Conservation (phyloP, 2,888 invertebrate genomes). For the Anorthoa munda region DNA sequence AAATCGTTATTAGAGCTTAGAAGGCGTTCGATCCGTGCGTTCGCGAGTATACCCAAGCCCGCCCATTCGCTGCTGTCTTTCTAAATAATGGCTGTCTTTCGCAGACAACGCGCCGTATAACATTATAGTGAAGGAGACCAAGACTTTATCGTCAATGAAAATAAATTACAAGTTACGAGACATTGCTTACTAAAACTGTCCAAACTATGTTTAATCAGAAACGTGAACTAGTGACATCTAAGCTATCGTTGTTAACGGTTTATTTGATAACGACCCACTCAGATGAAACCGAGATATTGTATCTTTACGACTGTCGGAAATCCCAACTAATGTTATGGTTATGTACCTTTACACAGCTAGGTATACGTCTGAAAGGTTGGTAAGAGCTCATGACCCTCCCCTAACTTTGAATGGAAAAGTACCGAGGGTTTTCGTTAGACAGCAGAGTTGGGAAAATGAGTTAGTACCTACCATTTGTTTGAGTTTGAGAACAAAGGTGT, state of each 20-base stretch:
- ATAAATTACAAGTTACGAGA: slow-evolving; percentile 40
- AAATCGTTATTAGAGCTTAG: slow-evolving; percentile 49
- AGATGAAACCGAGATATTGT: slow-evolving; percentile 48
- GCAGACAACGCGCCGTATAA: slow-evolving; percentile 48
- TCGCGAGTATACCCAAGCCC: slow-evolving; percentile 37
- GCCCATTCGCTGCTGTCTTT: slow-evolving; percentile 62
- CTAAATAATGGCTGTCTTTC: slow-evolving; percentile 58
- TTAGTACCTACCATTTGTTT: slow-evolving; percentile 49
- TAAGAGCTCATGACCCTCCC: slow-evolving; percentile 52
- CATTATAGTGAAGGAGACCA: slow-evolving; percentile 43
- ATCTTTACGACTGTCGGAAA: slow-evolving; percentile 56
- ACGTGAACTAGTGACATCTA: slow-evolving; percentile 14
- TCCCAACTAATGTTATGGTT: slow-evolving; percentile 48
- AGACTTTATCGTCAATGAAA: slow-evolving; percentile 35
- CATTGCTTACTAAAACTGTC: slow-evolving; percentile 25
- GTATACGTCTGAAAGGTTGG: slow-evolving; percentile 42
- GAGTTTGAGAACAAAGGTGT: slow-evolving; percentile 23
- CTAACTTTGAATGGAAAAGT: slow-evolving; percentile 55
- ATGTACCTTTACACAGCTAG: slow-evolving; percentile 13
- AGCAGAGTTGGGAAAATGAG: slow-evolving; percentile 41
- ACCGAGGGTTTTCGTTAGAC: slow-evolving; percentile 51
- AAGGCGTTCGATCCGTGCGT: slow-evolving; percentile 47
- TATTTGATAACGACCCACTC: slow-evolving; percentile 44
- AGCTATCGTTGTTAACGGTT: slow-evolving; percentile 31
- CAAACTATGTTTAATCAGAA: slow-evolving; percentile 20